These are phyloP conservation scores for Apoda limacodes DNA, from an alignment of 2,888 invertebrate genomes.

Conservation along the genomic window DNA sequence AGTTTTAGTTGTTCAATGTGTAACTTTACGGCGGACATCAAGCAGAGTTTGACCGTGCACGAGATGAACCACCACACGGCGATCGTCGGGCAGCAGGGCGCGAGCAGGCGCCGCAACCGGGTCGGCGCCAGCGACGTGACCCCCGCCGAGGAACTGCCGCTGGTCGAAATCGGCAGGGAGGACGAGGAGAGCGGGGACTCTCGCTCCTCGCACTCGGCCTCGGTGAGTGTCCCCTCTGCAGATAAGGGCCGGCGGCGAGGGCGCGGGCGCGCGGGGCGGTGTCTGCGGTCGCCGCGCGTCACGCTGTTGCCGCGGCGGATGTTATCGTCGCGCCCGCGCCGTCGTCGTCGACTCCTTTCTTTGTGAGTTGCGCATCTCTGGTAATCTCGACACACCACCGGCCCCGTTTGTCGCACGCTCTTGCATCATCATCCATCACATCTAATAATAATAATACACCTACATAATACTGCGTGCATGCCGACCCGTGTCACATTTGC, in stretches of 20 bases:
- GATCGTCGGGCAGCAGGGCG: constrained; percentile 76
- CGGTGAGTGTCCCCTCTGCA: constrained; percentile 44
- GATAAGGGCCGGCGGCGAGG: constrained; percentile 18
- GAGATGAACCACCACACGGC: constrained; percentile 92
- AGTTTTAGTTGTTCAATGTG: constrained; percentile 88
- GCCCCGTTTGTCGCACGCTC: constrained; percentile 37
- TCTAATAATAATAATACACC: no score
- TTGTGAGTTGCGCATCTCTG: constrained; percentile 14
- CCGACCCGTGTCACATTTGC: constrained; percentile 20
- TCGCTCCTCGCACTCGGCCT: constrained; percentile 50
- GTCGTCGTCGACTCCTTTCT: constrained; percentile 23
- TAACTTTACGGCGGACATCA: constrained; percentile 91
- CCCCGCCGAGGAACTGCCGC: constrained; percentile 33
- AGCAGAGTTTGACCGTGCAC: constrained; percentile 91
- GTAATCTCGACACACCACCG: constrained; percentile 25
- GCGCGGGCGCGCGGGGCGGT: constrained; percentile 36
- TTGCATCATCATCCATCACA: constrained; percentile 32
- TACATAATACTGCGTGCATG: no score
- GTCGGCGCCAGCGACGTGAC: constrained; percentile 77
- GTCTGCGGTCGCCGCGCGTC: no score
- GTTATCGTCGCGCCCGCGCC: constrained; percentile 48
- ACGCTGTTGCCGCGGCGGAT: constrained; percentile 26
- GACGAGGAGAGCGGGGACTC: constrained; percentile 65
- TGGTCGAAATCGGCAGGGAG: constrained; percentile 46
- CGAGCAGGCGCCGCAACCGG: constrained; percentile 75